phyloP scores from a whole-genome alignment of 2,113 vertebrate species.

The Chionis minor region DNA sequence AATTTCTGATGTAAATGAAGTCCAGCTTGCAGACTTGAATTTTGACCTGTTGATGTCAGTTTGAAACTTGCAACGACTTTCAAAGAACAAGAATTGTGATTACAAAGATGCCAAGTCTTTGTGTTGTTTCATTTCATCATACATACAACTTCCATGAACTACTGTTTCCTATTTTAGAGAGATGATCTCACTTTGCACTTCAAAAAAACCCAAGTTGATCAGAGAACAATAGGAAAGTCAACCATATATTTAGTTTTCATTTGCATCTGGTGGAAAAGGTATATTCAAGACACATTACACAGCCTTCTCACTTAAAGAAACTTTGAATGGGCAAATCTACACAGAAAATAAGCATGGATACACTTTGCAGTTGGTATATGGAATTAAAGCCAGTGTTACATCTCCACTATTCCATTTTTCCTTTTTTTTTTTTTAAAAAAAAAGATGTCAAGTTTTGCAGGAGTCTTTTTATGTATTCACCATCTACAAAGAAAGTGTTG shows the following conservation, averaged over 20 bases:
- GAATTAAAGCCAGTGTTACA: neutral
- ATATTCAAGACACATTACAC: neutral
- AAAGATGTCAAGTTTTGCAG: neutral
- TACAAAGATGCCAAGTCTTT: neutral
- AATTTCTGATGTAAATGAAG: neutral
- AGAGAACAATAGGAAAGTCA: neutral
- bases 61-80: neutral
- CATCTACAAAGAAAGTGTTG: neutral
- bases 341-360: neutral
- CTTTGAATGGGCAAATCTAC: neutral
- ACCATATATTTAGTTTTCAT: neutral
- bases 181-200: neutral
- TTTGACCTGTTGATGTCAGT: neutral
- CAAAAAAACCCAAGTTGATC: neutral
- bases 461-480: neutral
- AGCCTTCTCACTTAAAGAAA: neutral
- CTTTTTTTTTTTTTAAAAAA: neutral
- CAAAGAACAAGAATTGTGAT: neutral
- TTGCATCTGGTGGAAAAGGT: neutral
- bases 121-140: neutral
- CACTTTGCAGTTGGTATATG: neutral
- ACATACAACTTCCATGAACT: neutral
- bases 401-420: neutral
- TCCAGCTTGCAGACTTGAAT: neutral
- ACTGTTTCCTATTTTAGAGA: neutral